Evolutionary conservation across 2,797 vertebrate species (phyloP), one percentile per base, ranked within the genome.

Genomic region (Sebastes paucispinis): DNA sequence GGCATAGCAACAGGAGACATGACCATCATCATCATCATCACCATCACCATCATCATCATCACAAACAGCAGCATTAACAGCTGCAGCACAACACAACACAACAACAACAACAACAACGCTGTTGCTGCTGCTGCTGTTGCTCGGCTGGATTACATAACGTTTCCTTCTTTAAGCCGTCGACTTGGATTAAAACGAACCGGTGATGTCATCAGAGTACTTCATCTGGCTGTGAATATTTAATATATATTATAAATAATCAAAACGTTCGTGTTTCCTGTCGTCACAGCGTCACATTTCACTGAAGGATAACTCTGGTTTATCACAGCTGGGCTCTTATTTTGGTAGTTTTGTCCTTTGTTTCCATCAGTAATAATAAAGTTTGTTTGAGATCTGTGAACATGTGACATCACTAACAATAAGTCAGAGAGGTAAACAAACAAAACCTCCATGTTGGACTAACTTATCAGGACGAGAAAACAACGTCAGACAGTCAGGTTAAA

Each of bases 1-100:
- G 94, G 68, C 93, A 94, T 94, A 89, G 94, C 89, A 95, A 95
- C 93, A 88, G 91, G 71, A 83, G 52, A 20, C 43, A 47, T 47
- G 16, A 55, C 13, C 68, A 57, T 66, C 79, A 22, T 63, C 69
- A 2, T 63, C 81, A 3, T 75, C 57, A 11, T 25, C 43, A 36
- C 34, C 70, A 27, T 25, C 73, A 10, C 22, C 25, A 18, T 31
- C 20, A 3, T 72, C 77, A 3, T 47, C 69, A 27, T 36, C 59
- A 14, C 57, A 50, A 62, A 32, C 54, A 32, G 68, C 79, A 76
- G 72, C 69, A 79, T 77, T 55, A 57, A 69, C 77, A 59, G 50
- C 76, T 57, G 55, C 64, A 36, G 20, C 18, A 52, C 20, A 64
- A 54, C 59, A 22, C 71, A 60, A n/a, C n/a, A 13, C 52, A 55